A percentile compares a stretch with the other conserved stretches of the same genome.
Conservation (phyloP, 53 echinoderm and acorn worm species). For the Paracentrotus lividus region DNA sequence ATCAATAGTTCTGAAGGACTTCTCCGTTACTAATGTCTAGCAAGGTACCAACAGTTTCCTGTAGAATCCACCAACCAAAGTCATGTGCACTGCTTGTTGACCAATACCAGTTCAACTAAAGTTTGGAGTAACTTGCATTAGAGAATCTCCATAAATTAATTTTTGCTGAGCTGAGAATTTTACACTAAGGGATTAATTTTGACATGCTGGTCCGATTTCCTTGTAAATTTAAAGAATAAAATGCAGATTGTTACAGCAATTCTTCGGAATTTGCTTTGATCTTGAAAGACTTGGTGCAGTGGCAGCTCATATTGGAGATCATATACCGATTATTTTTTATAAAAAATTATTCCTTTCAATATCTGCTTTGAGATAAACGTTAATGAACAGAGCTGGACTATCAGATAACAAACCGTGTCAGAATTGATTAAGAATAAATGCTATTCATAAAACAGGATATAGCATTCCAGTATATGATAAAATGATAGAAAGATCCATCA, state of each 20-base stretch:
- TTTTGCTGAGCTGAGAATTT: neutral
- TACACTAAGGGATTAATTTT: neutral
- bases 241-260: neutral
- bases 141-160: neutral
- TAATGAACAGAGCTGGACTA: neutral
- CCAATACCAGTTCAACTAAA: neutral
- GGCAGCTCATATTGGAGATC: neutral
- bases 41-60: neutral
- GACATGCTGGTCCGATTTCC: neutral
- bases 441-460: neutral
- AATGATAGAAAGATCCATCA: neutral
- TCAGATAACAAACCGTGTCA: neutral
- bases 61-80: neutral
- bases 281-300: neutral
- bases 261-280: neutral
- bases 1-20: constrained; percentile 40
- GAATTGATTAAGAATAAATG: neutral
- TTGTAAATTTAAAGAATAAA: neutral
- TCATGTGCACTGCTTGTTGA: neutral
- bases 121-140: neutral
- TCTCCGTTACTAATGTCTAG: constrained; percentile 6
- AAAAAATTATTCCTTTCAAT: neutral
- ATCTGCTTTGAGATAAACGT: neutral
- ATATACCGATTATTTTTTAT: neutral
- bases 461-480: neutral